Evolutionary conservation across 2,888 invertebrate species (phyloP).

Genomic region (Lycaena phlaeas): DNA sequence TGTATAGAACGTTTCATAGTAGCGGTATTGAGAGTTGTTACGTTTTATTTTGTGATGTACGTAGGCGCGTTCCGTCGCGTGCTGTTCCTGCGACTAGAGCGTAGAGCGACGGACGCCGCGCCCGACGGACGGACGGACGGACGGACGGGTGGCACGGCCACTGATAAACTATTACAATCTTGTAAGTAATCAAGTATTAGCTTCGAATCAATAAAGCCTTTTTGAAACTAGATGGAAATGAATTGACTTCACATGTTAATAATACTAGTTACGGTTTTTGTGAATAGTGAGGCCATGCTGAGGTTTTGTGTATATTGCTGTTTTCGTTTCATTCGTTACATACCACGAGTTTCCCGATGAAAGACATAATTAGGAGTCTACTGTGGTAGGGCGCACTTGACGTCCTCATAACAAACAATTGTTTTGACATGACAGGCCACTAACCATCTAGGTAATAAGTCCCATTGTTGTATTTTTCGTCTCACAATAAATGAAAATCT

Average conservation of each 20-base stretch:
- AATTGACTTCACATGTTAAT: conserved; percentile 63
- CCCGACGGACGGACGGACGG: conserved; percentile 17
- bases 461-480: conserved; percentile 74
- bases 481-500: conserved; percentile 74
- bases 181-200: conserved; percentile 73
- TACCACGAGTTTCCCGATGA: conserved; percentile 66
- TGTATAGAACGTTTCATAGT: conserved; percentile 71
- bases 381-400: conserved; percentile 25
- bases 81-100: conserved; percentile 19
- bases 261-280: conserved; percentile 64
- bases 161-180: conserved; percentile 68
- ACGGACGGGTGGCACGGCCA: conserved; percentile 33
- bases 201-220: conserved; percentile 72
- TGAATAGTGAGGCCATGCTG: conserved; percentile 58
- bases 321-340: conserved; percentile 66
- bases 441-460: conserved; percentile 72
- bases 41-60: conserved; percentile 56
- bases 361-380: conserved; percentile 69
- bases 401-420: conserved; percentile 44
- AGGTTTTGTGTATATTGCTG: conserved; percentile 59
- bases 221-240: conserved; percentile 63
- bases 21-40: conserved; percentile 68
- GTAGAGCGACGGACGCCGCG: conserved; percentile 18
- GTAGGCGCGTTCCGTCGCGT: conserved; percentile 34
- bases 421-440: conserved; percentile 69